Percentiles rank a stretch among this genome's conserved stretches.
phyloP scores from a whole-genome alignment of 2,797 vertebrate species.

The Epinephelus awoara region DNA sequence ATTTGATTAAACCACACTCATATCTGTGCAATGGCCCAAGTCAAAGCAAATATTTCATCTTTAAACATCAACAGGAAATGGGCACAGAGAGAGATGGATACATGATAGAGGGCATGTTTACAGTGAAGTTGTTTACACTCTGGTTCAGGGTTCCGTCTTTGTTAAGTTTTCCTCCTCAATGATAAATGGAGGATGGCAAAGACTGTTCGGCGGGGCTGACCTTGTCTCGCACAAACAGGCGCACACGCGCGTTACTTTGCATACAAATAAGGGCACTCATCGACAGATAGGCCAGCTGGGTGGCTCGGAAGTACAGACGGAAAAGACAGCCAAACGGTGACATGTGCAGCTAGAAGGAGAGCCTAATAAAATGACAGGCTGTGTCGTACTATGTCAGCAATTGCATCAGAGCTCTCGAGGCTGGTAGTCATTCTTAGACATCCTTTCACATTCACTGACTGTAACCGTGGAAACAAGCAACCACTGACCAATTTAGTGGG shows the following conservation, averaged over 20 bases:
- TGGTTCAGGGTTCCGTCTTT: constrained; percentile 26
- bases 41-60: constrained; percentile 59
- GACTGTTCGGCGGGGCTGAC: constrained; percentile 18
- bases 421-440: constrained; percentile 59
- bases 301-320: constrained; percentile 20
- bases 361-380: constrained; percentile 9
- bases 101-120: constrained; percentile 43
- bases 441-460: constrained; percentile 58
- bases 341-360: constrained; percentile 14
- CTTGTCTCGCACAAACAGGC: constrained; percentile 44
- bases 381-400: constrained; percentile 38
- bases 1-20: constrained; percentile 7
- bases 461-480: constrained; percentile 79
- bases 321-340: constrained; percentile 3
- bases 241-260: neutral
- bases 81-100: constrained; percentile 15
- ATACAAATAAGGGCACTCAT: constrained; percentile 40
- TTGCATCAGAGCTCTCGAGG: constrained; percentile 69
- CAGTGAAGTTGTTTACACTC: constrained; percentile 33
- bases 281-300: constrained; percentile 18
- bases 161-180: constrained; percentile 27
- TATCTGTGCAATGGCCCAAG: constrained; percentile 30
- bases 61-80: constrained; percentile 57
- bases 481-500: constrained; percentile 46
- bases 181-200: constrained; percentile 31